Conservation (phyloP, 2,888 invertebrate species). For the Serripes groenlandicus region DNA sequence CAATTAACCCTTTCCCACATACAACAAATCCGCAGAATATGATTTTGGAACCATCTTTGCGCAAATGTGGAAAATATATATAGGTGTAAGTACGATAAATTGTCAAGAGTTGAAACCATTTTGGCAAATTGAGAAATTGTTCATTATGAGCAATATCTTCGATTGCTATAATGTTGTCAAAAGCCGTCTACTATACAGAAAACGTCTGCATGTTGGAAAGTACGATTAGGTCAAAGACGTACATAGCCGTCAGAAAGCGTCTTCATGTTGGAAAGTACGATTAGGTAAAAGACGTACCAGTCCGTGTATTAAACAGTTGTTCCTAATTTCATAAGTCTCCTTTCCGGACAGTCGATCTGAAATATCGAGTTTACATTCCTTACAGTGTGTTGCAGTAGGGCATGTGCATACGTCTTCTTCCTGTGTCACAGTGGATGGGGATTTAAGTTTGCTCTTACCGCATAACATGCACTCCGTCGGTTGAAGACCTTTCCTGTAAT, state of each 20-base stretch:
- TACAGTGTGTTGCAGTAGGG: constrained; percentile 57
- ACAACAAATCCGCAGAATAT: too few species aligned
- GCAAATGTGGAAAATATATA: too few species aligned
- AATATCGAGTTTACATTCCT: constrained; percentile 60
- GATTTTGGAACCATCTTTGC: too few species aligned
- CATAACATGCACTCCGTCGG: constrained; percentile 66
- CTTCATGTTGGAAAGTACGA: background rate
- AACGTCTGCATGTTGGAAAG: background rate
- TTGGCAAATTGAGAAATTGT: too few species aligned
- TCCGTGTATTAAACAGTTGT: constrained; percentile 71
- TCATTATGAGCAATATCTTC: too few species aligned
- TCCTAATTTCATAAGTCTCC: constrained; percentile 39
- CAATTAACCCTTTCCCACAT: too few species aligned
- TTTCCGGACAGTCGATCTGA: constrained; percentile 23
- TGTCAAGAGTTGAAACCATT: too few species aligned
- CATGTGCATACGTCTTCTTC: constrained; percentile 55
- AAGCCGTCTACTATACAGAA: too few species aligned
- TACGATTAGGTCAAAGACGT: background rate
- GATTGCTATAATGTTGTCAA: too few species aligned
- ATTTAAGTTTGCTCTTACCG: constrained; percentile 48
- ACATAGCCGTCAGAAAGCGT: background rate
- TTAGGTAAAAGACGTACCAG: background rate
- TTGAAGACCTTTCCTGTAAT: constrained; percentile 37
- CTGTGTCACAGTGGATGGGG: background rate
- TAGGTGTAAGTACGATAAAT: too few species aligned